Evolutionary conservation across 2,888 invertebrate species (phyloP), one percentile per base, ranked within the genome.

Genomic region (Alviniconcha strummeri): DNA sequence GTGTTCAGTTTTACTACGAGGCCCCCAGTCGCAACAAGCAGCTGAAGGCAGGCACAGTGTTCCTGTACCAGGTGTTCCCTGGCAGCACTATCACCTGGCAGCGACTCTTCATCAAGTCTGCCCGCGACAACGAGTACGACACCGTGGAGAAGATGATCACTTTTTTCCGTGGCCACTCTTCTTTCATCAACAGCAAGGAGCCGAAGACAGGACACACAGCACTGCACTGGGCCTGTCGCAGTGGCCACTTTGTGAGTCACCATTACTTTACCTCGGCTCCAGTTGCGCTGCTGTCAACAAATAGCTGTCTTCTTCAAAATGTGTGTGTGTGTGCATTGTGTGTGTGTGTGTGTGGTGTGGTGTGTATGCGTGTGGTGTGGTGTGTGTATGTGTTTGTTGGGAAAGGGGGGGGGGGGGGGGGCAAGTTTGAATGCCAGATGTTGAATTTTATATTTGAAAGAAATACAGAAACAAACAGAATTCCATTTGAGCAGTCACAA

Each of bases 61-160:
- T 93, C 88, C 87, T 93, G 85, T 93, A 93, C 87, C 93, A 93
- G 86, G 91, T 93, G 17, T 93, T 93, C 84, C 93, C 93, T n/a
- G 91, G 92, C 15, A 91, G 89, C 86, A 91, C 90, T 0, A 81
- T 86, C 56, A 89, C 90, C 19, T 93, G 93, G 93, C 92, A 93
- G 84, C 87, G 89, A 57, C 85, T 90, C 77, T 90, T 92, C 80
- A 87, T 92, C 69, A 90, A 89, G 83, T 91, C 92, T 54, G 90
- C 91, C 36, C 87, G 88, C 75, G 93, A 93, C 57, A 92, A 92
- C 76, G 92, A 93, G 83, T 87, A 89, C 55, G 92, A 92, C 80
- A 91, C 90, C 0, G 91, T 93, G 17, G 88, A 92, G 83, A 91
- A 92, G 80, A 90, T 93, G 89, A 91, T 93, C 17, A 88, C 88